Base-by-base conservation (phyloP, 2,797 vertebrate genomes). In the Pipistrellus pipistrellus region DNA sequence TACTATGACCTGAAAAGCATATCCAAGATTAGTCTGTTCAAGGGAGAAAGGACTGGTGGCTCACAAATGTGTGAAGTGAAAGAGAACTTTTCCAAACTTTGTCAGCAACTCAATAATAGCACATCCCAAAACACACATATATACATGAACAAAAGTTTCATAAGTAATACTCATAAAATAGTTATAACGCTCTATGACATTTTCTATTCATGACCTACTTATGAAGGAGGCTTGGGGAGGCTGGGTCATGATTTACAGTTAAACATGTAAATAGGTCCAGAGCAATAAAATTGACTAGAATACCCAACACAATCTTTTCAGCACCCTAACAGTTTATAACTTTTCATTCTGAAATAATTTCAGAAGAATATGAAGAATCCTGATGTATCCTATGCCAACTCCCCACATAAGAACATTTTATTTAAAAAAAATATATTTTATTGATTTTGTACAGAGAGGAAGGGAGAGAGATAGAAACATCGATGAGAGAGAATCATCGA, bases 191-290 rank as follows among this genome's bases (percentile, higher is more conserved):
- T 48, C 51, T 72, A 15, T 84, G 66, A 15, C 62, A 64, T 32
- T 84, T 95, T 71, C 83, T 85, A 27, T 57, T 85, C n/a, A 87
- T 30, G 46, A 75, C 44, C 25, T 53, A 85, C 2, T 44, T 66
- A n/a, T 23, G 80, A 48, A 82, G 59, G 59, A 66, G n/a, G 25
- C 53, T 41, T 59, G 4, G 77, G 35, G 35, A 59, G 57, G 41
- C 41, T 66, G 85, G 20, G 46, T 72, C 75, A 32, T 48, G 66
- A 68, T 59, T 46, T 82, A 3, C 10, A 51, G 59, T 83, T 21
- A 94, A 86, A 90, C 71, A 44, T 59, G 57, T 59, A 59, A 55
- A 83, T 12, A 46, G 46, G 30, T 73, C 64, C 48, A 91, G 55
- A 51, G 30, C 48, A 62, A 77, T 71, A 44, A 69, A 32, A 57